Percentiles rank a stretch among this genome's conserved stretches.
Conservation (phyloP, 2,113 vertebrate genomes). For the Dicaeum eximium region DNA sequence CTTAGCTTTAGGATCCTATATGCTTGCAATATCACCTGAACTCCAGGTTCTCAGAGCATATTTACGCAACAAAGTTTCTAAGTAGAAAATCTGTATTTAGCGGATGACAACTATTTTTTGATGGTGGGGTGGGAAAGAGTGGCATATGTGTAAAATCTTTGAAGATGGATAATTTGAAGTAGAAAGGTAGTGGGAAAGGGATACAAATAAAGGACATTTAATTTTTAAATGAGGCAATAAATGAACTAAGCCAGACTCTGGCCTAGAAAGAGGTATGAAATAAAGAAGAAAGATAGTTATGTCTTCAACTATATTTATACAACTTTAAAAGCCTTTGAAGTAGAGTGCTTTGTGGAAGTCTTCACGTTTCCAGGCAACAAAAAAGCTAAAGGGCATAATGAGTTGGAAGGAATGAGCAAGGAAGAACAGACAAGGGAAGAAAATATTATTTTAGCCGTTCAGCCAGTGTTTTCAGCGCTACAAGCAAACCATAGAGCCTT, state of each 20-base stretch:
- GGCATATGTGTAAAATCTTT: conserved; percentile 41
- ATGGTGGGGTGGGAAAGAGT: conserved; percentile 59
- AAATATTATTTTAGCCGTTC: conserved; percentile 60
- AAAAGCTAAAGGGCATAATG: conserved; percentile 12
- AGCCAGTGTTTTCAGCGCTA: conserved; percentile 68
- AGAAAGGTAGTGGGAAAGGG: conserved; percentile 49
- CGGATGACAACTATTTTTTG: conserved; percentile 71
- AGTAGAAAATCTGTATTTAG: conserved; percentile 75
- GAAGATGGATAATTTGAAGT: conserved; percentile 50
- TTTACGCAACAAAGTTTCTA: conserved; percentile 72
- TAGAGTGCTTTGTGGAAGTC: conserved; percentile 39
- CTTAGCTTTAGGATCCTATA: conserved; percentile 73
- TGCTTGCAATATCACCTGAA: conserved; percentile 66
- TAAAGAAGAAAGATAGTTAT: conserved; percentile 44
- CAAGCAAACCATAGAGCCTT: conserved; percentile 61
- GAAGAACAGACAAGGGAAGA: background rate
- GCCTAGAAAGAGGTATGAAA: conserved; percentile 55
- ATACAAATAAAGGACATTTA: conserved; percentile 39
- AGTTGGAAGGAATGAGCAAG: background rate
- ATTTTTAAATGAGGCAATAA: conserved; percentile 74
- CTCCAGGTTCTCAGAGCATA: conserved; percentile 65
- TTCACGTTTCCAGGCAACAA: conserved; percentile 57
- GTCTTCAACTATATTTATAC: conserved; percentile 74
- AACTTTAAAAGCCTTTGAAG: conserved; percentile 56
- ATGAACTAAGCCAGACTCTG: conserved; percentile 59